Evolutionary conservation across 2,888 invertebrate species (phyloP), one percentile per base, ranked within the genome.

Genomic region (Philaethria dido): DNA sequence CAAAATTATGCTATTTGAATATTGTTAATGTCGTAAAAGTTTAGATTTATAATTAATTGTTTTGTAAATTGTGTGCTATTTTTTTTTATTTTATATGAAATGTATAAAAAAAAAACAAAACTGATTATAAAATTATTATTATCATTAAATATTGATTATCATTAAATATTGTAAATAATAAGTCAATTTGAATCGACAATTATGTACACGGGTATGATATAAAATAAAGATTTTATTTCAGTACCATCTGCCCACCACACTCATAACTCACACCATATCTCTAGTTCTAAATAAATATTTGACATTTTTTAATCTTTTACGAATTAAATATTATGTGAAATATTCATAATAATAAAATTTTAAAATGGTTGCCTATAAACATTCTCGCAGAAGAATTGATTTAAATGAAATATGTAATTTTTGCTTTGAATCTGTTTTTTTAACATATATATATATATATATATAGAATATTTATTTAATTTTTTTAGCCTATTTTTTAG

Each of bases 241-340:
- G 20, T 36, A 18, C 36, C 18, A 6, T 39, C 20, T 39, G n/a
- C 55, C 45, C 47, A 11, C 33, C 22, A 50, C 8, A 59, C 25
- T 59, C 59, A 59, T 33, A 39, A 33, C 44, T 55, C 16, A 16
- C 25, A 9, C 20, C 48, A 48, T 64, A 64, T 36, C 20, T 25
- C 5, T 59, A 64, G 48, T 57, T 39, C 36, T 39, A 9, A 13
- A 39, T 39, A n/a, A 39, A 39, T 20, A 39, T 39, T 22, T 39
- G 3, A 20, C 5, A 3, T 39, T 57, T 57, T 39, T 39, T 2
- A 55, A 39, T 1, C 13, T 39, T 55, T 36, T 55, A 55, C 8
- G 25, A 16, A 33, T 33, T 6, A 33, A n/a, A 44, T 14, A 44
- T 44, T 44, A 44, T 44, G 16, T 44, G 16, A 44, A 47, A 47